A percentile compares a stretch with the other conserved stretches of the same genome.
Evolutionary conservation across 2,888 invertebrate genomes (phyloP).

Genomic region (Cristatella mucedo): DNA sequence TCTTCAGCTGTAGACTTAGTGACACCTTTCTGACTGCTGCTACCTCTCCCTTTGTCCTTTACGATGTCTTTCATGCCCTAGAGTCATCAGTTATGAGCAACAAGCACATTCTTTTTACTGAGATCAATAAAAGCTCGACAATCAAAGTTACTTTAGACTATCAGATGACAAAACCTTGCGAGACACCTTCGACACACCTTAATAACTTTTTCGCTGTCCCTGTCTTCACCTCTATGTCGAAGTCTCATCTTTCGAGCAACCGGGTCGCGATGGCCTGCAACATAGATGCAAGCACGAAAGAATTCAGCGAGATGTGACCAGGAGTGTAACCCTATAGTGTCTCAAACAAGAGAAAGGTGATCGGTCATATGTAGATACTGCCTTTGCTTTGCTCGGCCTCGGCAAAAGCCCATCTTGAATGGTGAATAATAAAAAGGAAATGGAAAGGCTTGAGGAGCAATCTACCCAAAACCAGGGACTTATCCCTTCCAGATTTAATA

Average conservation of each 20-base stretch:
- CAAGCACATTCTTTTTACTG: no score
- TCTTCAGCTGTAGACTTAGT: conserved; percentile 4
- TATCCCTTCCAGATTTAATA: no score
- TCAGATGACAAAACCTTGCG: no score
- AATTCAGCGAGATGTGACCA: background rate
- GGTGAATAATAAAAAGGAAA: no score
- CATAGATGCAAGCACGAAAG: background rate
- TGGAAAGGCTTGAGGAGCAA: no score
- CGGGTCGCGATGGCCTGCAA: conserved; percentile 54
- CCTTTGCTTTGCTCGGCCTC: no score
- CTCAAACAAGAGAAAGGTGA: no score
- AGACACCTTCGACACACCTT: conserved; percentile 19
- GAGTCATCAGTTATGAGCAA: conserved; percentile 17
- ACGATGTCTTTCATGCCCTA: conserved; percentile 71
- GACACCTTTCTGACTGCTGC: conserved; percentile 8
- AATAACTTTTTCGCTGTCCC: conserved; percentile 42
- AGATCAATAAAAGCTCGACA: no score
- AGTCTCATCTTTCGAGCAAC: conserved; percentile 81
- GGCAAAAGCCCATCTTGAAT: no score
- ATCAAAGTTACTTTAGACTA: no score
- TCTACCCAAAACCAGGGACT: no score
- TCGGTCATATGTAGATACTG: no score
- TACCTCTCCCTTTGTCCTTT: conserved; percentile 46
- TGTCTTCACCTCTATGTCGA: conserved; percentile 47
- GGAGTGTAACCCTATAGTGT: background rate